Evolutionary conservation across 2,797 vertebrate species (phyloP).

Genomic region (Girardinus metallicus): DNA sequence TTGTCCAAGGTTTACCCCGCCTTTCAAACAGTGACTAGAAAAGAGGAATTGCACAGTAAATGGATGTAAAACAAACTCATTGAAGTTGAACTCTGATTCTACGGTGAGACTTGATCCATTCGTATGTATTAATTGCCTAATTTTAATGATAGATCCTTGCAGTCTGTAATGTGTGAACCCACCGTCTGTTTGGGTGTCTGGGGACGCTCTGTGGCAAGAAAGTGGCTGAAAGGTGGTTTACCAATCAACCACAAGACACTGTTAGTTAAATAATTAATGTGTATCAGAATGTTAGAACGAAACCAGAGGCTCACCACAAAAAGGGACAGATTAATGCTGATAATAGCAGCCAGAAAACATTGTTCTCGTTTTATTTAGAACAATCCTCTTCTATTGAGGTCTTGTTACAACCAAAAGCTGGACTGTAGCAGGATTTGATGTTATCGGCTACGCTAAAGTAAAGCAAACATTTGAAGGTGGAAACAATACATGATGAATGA

Average conservation of each 20-base stretch:
- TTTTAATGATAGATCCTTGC: not conserved
- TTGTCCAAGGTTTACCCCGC: not conserved
- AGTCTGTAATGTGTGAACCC: not conserved
- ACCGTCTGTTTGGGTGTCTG: slow-evolving; percentile 16
- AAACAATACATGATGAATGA: not conserved
- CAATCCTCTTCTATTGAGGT: not conserved
- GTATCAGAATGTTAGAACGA: slow-evolving; percentile 88
- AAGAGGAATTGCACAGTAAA: not conserved
- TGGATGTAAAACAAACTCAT: not conserved
- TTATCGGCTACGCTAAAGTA: not conserved
- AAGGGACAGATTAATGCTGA: slow-evolving; percentile 15
- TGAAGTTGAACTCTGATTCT: not conserved
- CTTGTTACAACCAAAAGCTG: not conserved
- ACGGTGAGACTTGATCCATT: not conserved
- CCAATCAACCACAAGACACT: slow-evolving; percentile 90
- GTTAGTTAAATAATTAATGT: slow-evolving; percentile 98
- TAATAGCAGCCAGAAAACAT: not conserved
- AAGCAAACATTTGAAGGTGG: not conserved
- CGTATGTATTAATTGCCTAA: not conserved
- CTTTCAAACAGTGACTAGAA: not conserved
- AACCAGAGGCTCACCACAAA: slow-evolving; percentile 85
- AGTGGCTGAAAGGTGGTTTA: slow-evolving; percentile 75
- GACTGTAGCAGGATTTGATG: not conserved
- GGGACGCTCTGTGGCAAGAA: slow-evolving; percentile 79
- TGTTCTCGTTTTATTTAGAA: not conserved